A percentile compares a stretch with the other conserved stretches of the same genome.
Evolutionary conservation across 2,888 invertebrate genomes (phyloP).

Genomic region (Diachrysia chrysitis): DNA sequence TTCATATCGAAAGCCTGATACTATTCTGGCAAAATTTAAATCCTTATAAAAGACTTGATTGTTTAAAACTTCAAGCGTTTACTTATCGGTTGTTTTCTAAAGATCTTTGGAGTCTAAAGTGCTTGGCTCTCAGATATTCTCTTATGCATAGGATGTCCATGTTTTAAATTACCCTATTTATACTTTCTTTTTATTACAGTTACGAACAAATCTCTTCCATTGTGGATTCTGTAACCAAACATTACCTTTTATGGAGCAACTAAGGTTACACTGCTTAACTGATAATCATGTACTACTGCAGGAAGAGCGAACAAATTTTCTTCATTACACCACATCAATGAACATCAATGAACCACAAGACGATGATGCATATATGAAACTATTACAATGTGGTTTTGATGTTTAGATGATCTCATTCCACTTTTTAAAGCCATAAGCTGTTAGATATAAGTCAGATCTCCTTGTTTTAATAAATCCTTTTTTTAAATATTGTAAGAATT

Average conservation of each 20-base stretch:
- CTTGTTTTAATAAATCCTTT: neutral
- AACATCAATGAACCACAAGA: constrained; percentile 5
- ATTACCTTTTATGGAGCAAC: constrained; percentile 65
- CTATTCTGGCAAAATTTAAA: no score
- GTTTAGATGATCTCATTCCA: neutral
- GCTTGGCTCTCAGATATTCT: no score
- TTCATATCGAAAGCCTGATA: no score
- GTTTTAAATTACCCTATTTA: no score
- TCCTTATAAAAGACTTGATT: no score
- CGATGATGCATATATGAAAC: constrained; percentile 20
- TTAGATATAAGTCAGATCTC: constrained; percentile 1
- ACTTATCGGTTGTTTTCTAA: no score
- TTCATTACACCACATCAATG: constrained; percentile 3
- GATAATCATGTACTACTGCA: constrained; percentile 18
- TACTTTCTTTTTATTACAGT: constrained; percentile 61
- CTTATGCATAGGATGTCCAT: no score
- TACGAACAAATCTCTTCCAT: constrained; percentile 71
- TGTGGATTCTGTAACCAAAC: constrained; percentile 74
- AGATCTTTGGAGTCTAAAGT: no score
- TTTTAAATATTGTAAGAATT: neutral
- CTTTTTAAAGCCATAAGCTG: neutral
- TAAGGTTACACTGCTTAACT: constrained; percentile 45
- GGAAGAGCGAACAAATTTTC: neutral
- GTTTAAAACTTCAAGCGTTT: no score
- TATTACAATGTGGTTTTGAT: constrained; percentile 23